Evolutionary conservation across 2,888 invertebrate genomes (phyloP).

Genomic region (Calameuta pallipes): DNA sequence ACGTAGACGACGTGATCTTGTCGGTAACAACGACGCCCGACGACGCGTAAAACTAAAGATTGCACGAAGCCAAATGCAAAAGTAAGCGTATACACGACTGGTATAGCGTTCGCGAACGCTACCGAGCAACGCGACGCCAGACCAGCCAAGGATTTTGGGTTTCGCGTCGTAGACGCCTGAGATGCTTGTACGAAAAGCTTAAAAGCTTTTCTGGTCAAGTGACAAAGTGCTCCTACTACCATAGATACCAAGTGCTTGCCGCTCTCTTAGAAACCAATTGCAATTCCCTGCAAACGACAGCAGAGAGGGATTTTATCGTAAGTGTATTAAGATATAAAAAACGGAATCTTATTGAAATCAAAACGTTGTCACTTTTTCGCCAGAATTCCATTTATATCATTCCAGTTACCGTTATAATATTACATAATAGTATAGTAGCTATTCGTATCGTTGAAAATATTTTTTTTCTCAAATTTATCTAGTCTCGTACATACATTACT

Average conservation of each 20-base stretch:
- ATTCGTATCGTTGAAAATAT: not conserved
- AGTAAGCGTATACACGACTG: not conserved
- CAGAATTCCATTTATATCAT: not conserved
- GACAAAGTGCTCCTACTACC: not conserved
- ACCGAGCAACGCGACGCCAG: not conserved
- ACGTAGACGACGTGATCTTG: not conserved
- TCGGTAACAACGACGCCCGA: not conserved
- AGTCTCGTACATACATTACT: not conserved
- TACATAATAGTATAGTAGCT: not conserved
- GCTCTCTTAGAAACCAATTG: not conserved
- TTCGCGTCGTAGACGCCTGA: not conserved
- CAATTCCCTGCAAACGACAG: not conserved
- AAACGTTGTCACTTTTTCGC: not conserved
- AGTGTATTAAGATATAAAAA: not conserved
- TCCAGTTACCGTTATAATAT: not conserved
- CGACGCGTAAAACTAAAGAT: not conserved
- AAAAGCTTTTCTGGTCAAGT: conserved; percentile 9
- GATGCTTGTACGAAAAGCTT: not conserved
- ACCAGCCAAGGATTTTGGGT: not conserved
- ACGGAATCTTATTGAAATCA: not conserved
- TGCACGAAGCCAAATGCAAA: not conserved
- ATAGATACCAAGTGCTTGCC: not conserved
- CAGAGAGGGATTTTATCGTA: not conserved
- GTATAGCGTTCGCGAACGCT: not conserved
- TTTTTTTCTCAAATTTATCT: not conserved